Evolutionary conservation across 2,888 invertebrate genomes (phyloP), one percentile per base, ranked within the genome.

Genomic region (Amphimallon solstitiale): DNA sequence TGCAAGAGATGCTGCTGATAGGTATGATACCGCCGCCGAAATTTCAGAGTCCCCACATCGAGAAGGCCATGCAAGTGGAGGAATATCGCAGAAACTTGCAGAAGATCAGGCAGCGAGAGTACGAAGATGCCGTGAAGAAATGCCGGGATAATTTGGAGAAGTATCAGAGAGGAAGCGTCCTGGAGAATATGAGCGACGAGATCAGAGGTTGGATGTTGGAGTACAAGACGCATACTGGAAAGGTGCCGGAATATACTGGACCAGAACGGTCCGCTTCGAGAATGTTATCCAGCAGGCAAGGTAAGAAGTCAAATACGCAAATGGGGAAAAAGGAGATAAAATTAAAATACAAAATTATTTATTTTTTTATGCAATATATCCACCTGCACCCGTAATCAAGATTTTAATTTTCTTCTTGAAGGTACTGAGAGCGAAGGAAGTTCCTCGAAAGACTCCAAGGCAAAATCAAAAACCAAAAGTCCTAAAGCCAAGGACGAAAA

Each of bases 261-360:
- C 94, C 92, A 70, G 97, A 97, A 76, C 90, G 92, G 73, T 96
- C 96, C 5, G 95, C 96, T 0, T 96, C 96, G 0, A 86, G 92
- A 72, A 86, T 92, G 68, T 89, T 97, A 82, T 91, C 95, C 71
- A 92, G 92, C 73, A 84, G 92, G 74, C 91, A 92, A 83, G 92
- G 89, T 17, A 45, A 38, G 38, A 49, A 60, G 34, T 23, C n/a
- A n/a, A n/a, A n/a, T n/a, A n/a, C n/a, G n/a, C n/a, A n/a, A n/a
- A n/a, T n/a, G n/a, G n/a, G n/a, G n/a, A n/a, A n/a, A n/a, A n/a
- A n/a, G n/a, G n/a, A n/a, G n/a, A n/a, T n/a, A n/a, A n/a, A n/a
- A n/a, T n/a, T n/a, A n/a, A n/a, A n/a, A n/a, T n/a, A n/a, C n/a
- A n/a, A n/a, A n/a, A n/a, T n/a, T n/a, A n/a, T n/a, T n/a, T n/a